Evolutionary conservation across 1,140 invertebrate genomes (phyloP).

Genomic region (Dinoponera quadriceps): DNA sequence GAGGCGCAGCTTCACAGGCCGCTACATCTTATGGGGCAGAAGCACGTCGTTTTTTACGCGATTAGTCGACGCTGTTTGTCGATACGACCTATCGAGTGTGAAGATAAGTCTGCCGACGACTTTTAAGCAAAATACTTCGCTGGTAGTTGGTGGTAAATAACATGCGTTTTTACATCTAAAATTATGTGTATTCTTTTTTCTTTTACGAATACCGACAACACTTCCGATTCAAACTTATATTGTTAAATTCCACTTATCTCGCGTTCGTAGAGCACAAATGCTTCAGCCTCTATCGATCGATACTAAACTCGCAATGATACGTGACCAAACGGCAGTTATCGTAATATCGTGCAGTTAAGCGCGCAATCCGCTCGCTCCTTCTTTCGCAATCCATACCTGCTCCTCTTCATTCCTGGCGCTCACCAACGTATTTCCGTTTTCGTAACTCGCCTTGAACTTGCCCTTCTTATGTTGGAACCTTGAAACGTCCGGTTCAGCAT

Average conservation of each 20-base stretch:
- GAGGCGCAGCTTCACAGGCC: conserved; percentile 27
- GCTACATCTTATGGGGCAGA: conserved; percentile 35
- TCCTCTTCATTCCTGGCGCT: conserved; percentile 3
- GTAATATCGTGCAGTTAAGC: conserved; percentile 25
- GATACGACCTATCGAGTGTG: background rate
- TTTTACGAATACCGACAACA: background rate
- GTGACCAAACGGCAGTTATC: background rate
- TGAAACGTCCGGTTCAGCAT: conserved; percentile 22
- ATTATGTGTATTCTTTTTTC: background rate
- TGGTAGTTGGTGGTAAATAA: background rate
- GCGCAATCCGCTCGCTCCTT: background rate
- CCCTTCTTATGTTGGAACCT: conserved; percentile 29
- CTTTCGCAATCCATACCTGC: conserved; percentile 1
- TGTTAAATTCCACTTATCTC: background rate
- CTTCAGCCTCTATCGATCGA: background rate
- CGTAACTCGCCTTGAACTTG: conserved; percentile 68
- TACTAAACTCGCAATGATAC: conserved; percentile 8
- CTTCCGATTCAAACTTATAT: conserved; percentile 8
- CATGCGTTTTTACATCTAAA: background rate
- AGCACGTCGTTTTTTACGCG: conserved; percentile 24
- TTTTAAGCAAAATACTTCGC: background rate
- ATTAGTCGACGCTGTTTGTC: background rate
- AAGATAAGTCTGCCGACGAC: conserved; percentile 4
- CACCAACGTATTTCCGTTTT: conserved; percentile 56
- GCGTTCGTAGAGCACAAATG: background rate